Evolutionary conservation across 2,797 vertebrate genomes (phyloP), one percentile per base, ranked within the genome.

Genomic region (Lates japonicus): DNA sequence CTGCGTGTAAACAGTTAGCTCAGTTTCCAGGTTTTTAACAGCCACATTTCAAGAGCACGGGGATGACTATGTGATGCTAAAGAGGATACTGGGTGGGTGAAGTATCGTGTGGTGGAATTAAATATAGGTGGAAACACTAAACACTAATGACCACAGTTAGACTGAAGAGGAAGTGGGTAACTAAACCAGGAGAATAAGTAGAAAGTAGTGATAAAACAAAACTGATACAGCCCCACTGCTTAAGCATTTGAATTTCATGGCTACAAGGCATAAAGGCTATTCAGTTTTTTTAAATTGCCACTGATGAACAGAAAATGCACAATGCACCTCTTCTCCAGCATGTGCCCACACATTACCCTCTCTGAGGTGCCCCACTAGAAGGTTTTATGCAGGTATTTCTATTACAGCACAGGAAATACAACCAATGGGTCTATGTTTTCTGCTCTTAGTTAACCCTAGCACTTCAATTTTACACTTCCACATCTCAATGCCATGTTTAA

Each of bases 121-220:
- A 51, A 31, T 59, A 52, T 57, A 19, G 54, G 57, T 52, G 54
- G 33, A 69, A 71, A 72, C 75, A 75, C 29, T 78, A 68, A 69
- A 46, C 59, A n/a, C 39, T 66, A 61, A 81, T 76, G 14, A 25
- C 29, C 17, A 55, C 31, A 65, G 49, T 59, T 31, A 51, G 13
- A 57, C 14, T 35, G 33, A 48, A 65, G 42, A 54, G 44, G 8
- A 48, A 29, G 8, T 4, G 5, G 39, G 11, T n/a, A n/a, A n/a
- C n/a, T n/a, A n/a, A n/a, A n/a, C n/a, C n/a, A n/a, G n/a, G n/a
- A n/a, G n/a, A n/a, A n/a, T n/a, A n/a, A n/a, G n/a, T n/a, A n/a
- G n/a, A n/a, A n/a, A n/a, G 66, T 19, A 60, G 20, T 71, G 29
- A 41, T 29, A 61, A 51, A 81, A 60, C 11, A 22, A 52, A 76